Evolutionary conservation across 1,140 invertebrate species (phyloP).

Genomic region (Ruditapes philippinarum): DNA sequence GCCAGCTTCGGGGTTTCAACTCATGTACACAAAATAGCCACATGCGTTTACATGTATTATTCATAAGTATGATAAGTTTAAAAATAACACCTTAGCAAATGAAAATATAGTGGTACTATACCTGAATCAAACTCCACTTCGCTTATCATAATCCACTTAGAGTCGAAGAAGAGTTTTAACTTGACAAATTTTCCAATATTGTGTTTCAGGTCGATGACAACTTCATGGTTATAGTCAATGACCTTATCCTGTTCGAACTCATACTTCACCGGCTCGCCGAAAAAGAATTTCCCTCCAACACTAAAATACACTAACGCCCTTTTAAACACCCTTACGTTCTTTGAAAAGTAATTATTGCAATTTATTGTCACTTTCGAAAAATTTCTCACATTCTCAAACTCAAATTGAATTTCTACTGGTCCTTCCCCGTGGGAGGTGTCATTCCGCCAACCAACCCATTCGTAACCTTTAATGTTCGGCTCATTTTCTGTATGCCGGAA

Average conservation of each 20-base stretch:
- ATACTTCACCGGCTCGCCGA: constrained; percentile 91
- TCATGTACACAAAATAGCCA: too few species aligned
- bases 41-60: too few species aligned
- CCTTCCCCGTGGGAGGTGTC: constrained; percentile 89
- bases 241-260: constrained; percentile 93
- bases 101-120: constrained; percentile 44
- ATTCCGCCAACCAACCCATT: constrained; percentile 97
- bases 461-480: constrained; percentile 91
- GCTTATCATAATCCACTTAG: constrained; percentile 96
- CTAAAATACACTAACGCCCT: constrained; percentile 93
- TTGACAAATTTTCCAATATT: constrained; percentile 94
- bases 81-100: too few species aligned
- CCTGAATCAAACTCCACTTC: constrained; percentile 90
- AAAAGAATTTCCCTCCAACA: constrained; percentile 92
- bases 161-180: constrained; percentile 93
- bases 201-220: constrained; percentile 94
- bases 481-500: constrained; percentile 91
- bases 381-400: constrained; percentile 95
- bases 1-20: too few species aligned
- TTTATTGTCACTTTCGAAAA: constrained; percentile 94
- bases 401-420: constrained; percentile 89
- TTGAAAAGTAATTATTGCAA: constrained; percentile 91
- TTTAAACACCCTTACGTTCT: constrained; percentile 90
- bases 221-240: constrained; percentile 93
- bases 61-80: too few species aligned